Conservation (phyloP, 2,113 vertebrate species). For the Brachypodius melanocephalos region DNA sequence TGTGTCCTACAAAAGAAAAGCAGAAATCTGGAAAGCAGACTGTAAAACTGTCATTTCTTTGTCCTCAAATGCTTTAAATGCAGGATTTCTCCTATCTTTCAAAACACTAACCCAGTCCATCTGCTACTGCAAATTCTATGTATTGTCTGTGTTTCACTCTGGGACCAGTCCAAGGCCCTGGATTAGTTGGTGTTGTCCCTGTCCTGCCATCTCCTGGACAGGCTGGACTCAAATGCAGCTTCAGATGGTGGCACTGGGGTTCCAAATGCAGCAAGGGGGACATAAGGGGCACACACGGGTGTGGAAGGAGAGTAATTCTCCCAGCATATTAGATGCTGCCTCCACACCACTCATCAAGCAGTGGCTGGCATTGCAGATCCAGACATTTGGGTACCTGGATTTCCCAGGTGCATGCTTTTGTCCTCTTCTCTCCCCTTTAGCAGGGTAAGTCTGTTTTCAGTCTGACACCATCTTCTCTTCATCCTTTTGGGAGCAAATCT, state of each 20-base stretch:
- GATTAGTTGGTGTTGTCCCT: background rate
- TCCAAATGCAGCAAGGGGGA: accelerated
- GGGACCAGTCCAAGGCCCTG: background rate
- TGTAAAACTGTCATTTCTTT: background rate
- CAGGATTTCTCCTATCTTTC: background rate
- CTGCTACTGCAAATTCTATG: background rate
- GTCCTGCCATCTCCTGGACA: background rate
- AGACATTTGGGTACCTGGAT: accelerated
- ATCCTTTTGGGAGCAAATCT: background rate
- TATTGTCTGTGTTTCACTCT: background rate
- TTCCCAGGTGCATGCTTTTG: background rate
- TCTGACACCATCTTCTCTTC: background rate
- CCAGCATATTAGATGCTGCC: background rate
- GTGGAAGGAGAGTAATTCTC: background rate
- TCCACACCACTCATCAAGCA: background rate
- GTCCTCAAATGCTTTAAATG: background rate
- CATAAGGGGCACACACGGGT: accelerated
- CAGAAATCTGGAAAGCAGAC: background rate
- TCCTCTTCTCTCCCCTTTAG: background rate
- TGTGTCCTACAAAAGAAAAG: slow-evolving; percentile 36
- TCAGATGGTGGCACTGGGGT: no score
- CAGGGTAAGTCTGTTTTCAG: background rate
- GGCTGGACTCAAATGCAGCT: background rate
- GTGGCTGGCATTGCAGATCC: background rate
- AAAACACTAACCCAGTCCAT: background rate